phyloP scores from a whole-genome alignment of 2,888 invertebrate genomes.

The Calameuta pallipes region DNA sequence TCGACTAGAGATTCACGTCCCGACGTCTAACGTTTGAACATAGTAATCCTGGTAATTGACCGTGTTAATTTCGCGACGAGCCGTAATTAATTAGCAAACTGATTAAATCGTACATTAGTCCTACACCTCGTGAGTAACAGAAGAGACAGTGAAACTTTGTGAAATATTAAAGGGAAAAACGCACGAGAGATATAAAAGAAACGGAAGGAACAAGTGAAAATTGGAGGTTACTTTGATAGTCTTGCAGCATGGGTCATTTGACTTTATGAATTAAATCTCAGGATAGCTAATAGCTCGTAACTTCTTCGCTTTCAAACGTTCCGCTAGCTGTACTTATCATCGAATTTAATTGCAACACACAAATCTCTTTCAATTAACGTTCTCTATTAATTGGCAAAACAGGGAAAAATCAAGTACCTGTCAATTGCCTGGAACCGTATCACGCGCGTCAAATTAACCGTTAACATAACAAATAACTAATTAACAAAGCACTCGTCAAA shows the following conservation, averaged over 20 bases:
- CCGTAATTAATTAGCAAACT: conserved; percentile 44
- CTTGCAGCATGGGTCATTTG: background rate
- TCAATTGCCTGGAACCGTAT: background rate
- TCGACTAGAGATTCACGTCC: background rate
- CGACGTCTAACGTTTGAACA: conserved; percentile 19
- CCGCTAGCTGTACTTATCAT: background rate
- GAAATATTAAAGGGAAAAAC: background rate
- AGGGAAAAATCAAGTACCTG: background rate
- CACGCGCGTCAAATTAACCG: background rate
- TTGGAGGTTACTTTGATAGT: background rate
- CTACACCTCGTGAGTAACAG: background rate
- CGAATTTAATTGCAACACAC: background rate
- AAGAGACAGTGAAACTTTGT: background rate
- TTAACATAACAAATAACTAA: background rate
- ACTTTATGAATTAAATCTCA: background rate
- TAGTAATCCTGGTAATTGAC: conserved; percentile 43
- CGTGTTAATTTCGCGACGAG: conserved; percentile 48
- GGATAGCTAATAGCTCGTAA: background rate
- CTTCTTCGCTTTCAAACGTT: background rate
- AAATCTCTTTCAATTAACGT: background rate
- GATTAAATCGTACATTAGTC: background rate
- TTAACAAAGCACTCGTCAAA: background rate
- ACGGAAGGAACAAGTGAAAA: background rate
- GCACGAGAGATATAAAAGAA: background rate
- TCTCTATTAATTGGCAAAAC: background rate